Conservation (phyloP, 2,888 invertebrate genomes). For the Parascotia fuliginaria region DNA sequence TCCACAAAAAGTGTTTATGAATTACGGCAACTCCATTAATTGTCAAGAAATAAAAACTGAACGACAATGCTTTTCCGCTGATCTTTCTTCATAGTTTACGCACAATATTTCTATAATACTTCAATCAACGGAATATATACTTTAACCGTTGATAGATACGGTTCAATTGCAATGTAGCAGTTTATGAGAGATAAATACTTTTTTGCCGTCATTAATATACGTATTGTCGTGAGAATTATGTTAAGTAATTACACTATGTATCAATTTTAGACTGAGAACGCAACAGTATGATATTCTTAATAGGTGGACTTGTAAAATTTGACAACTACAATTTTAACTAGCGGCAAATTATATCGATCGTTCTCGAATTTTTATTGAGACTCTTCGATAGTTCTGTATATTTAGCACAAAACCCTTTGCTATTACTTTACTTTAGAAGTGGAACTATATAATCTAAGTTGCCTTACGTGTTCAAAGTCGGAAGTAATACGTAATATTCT, state of each 20-base stretch:
- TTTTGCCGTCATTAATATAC: neutral
- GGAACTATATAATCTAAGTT: no score
- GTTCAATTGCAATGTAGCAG: neutral
- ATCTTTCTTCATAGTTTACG: conserved; percentile 15
- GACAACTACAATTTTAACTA: no score
- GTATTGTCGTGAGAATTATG: conserved; percentile 21
- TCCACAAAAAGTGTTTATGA: conserved; percentile 13
- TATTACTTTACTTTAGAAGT: no score
- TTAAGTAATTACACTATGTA: neutral
- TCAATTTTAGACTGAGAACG: neutral
- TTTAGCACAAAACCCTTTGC: no score
- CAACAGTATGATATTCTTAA: neutral
- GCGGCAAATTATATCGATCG: no score
- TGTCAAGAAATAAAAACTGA: conserved; percentile 17
- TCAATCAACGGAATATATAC: neutral
- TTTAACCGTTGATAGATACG: neutral
- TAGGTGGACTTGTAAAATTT: neutral
- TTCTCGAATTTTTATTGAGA: no score
- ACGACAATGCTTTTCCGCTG: conserved; percentile 19
- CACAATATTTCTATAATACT: conserved; percentile 1
- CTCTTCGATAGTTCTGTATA: no score
- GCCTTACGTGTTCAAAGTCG: no score
- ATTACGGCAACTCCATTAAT: conserved; percentile 15
- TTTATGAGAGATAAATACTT: conserved; percentile 3
- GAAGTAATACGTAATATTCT: no score